A percentile compares a stretch with the other conserved stretches of the same genome.
Conservation (phyloP, 23 tunicate species). For the Halocynthia aurantium region DNA sequence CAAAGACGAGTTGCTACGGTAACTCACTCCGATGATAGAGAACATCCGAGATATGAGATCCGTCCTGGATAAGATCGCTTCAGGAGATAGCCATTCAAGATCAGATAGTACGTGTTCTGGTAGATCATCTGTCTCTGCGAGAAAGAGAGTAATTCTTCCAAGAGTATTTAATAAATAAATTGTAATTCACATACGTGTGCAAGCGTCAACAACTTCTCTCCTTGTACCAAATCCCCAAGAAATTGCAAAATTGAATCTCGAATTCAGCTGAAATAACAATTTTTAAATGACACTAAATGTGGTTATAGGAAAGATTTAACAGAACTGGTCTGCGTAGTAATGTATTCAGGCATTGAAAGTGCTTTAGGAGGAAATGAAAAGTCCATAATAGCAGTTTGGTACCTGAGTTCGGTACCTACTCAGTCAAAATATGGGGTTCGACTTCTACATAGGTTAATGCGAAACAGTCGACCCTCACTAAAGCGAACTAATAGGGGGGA, state of each 20-base stretch:
- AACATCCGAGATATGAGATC: conserved; percentile 13
- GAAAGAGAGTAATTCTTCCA: neutral
- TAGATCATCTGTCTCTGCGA: conserved; percentile 4
- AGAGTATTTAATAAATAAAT: neutral
- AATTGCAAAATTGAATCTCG: neutral
- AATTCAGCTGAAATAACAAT: no score
- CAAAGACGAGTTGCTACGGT: neutral
- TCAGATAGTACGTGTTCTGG: neutral
- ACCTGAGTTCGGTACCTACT: no score
- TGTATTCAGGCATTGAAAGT: no score
- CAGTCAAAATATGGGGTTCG: no score
- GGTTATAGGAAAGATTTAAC: no score
- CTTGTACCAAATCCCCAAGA: conserved; percentile 12
- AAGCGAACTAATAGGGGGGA: no score
- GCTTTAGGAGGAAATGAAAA: no score
- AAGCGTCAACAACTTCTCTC: neutral
- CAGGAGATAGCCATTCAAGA: conserved; percentile 21
- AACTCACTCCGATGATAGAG: conserved; percentile 19
- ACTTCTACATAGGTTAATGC: no score
- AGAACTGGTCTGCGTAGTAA: no score
- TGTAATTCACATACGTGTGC: conserved; percentile 5
- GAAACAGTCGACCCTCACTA: no score
- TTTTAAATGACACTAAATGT: no score
- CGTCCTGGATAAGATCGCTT: neutral
- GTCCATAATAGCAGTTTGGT: no score